phyloP scores from a whole-genome alignment of 1,140 invertebrate genomes.

The Lepidotrigona ventralis region DNA sequence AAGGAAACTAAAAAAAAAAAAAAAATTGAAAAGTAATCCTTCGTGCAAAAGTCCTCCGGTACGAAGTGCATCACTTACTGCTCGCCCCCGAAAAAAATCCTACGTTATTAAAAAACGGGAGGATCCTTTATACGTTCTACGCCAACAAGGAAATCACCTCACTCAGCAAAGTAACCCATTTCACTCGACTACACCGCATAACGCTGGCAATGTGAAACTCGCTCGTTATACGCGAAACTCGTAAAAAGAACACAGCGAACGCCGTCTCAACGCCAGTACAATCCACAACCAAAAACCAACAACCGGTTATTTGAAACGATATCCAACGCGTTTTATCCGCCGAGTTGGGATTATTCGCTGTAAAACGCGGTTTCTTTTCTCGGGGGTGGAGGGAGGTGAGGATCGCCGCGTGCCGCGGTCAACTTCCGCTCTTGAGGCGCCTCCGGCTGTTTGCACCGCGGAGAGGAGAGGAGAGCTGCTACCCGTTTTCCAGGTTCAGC shows the following conservation, averaged over 20 bases:
- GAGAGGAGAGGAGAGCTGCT: not conserved
- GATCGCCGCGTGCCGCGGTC: not conserved
- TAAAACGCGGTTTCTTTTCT: constrained; percentile 20
- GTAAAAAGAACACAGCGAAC: not conserved
- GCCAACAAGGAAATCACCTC: not conserved
- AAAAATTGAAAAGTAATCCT: too few species aligned
- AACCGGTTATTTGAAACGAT: too few species aligned
- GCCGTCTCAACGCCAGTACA: too few species aligned
- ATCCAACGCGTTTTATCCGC: constrained; percentile 5
- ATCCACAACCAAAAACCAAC: not conserved
- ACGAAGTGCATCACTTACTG: too few species aligned
- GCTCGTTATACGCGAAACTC: not conserved
- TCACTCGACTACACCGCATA: not conserved
- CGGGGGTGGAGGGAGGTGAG: not conserved
- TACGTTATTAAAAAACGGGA: too few species aligned
- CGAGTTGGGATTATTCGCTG: constrained; percentile 26
- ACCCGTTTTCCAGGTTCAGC: not conserved
- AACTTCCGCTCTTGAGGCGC: constrained; percentile 24
- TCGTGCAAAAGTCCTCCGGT: too few species aligned
- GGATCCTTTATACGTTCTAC: not conserved
- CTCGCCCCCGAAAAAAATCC: too few species aligned
- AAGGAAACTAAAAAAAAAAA: too few species aligned
- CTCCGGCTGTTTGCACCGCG: constrained; percentile 14
- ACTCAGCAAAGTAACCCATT: not conserved
- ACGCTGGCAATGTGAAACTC: not conserved